Percentiles rank a stretch among this genome's conserved stretches.
Evolutionary conservation across 2,888 invertebrate species (phyloP).

Genomic region (Kuschelorhynchus macadamiae): DNA sequence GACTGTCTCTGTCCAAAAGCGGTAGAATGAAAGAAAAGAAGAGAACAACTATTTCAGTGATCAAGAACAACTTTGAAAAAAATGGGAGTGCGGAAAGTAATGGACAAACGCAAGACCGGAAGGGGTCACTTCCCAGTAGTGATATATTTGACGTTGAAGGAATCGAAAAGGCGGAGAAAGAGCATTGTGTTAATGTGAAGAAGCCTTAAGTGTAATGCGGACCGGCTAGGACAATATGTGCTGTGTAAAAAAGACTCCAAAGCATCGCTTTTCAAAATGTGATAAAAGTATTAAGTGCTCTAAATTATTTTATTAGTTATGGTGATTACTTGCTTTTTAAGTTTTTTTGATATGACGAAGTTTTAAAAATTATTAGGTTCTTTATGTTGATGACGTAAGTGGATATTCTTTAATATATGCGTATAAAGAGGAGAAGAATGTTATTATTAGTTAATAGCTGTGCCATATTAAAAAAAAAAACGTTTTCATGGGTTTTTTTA

Average conservation of each 20-base stretch:
- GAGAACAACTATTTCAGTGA: conserved; percentile 50
- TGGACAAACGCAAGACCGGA: conserved; percentile 6
- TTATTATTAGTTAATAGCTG: conserved; percentile 4
- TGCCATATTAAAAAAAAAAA: background rate
- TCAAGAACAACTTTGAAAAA: conserved; percentile 29
- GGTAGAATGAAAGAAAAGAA: conserved; percentile 60
- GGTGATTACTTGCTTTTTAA: conserved; percentile 20
- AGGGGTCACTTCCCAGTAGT: conserved; percentile 28
- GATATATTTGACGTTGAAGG: conserved; percentile 50
- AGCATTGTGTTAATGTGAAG: conserved; percentile 1
- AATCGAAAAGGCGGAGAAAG: conserved; percentile 38
- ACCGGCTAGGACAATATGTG: conserved; percentile 11
- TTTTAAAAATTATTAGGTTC: conserved; percentile 9
- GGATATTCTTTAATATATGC: conserved; percentile 11
- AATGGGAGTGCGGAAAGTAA: background rate
- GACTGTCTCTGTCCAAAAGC: conserved; percentile 59
- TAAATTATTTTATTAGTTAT: conserved; percentile 22
- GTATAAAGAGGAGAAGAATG: background rate
- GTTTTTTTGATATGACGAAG: conserved; percentile 17
- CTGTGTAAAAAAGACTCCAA: conserved; percentile 22
- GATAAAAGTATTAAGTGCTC: conserved; percentile 14
- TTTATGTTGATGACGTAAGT: conserved; percentile 25
- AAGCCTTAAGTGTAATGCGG: background rate
- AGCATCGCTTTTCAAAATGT: conserved; percentile 7
- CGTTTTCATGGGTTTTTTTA: too few species aligned